Evolutionary conservation across 2,797 vertebrate genomes (phyloP), one percentile per base, ranked within the genome.

Genomic region (Propithecus perrieri): DNA sequence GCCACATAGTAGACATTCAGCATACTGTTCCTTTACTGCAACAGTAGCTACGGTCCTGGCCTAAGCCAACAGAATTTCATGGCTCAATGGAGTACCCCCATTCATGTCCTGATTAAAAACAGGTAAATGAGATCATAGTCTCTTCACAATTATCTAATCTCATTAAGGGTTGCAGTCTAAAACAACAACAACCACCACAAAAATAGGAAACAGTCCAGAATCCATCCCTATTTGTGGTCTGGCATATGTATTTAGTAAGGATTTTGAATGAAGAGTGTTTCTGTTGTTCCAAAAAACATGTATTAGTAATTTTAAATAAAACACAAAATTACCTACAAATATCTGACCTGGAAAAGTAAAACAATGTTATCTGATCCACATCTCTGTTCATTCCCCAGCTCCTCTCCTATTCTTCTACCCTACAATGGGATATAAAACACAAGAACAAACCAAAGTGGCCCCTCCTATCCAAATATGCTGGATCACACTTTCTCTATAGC

Each of bases 391-490:
- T 30, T 3, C 67, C 55, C 11, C 24, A 4, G 33, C 26, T 24
- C 38, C 14, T 30, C 69, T 81, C 50, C 50, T 9, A 11, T 2
- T 78, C 3, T 24, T 14, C 38, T 2, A 4, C 63, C 53, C 35
- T 61, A 4, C 50, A 12, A 9, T 2, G 33, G 76, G 48, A 15
- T 1, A 3, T 2, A 33, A 41, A 48, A 67, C 5, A 8, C 14
- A 30, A 55, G 67, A 7, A 5, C 6, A 6, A 26, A n/a, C 57
- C 71, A 11, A 20, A 84, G 87, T 1, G 6, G 63, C 9, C 63
- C 41, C 11, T 35, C 59, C n/a, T 0, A 5, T 30, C 48, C 26
- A 0, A 3, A 17, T 0, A 5, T 1, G 55, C n/a, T 1, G 61
- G 71, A 48, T 4, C 33, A 8, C 9, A 0, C 17, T 9, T 17